phyloP scores from a whole-genome alignment of 2,888 invertebrate species.

The Steinernema hermaphroditum region DNA sequence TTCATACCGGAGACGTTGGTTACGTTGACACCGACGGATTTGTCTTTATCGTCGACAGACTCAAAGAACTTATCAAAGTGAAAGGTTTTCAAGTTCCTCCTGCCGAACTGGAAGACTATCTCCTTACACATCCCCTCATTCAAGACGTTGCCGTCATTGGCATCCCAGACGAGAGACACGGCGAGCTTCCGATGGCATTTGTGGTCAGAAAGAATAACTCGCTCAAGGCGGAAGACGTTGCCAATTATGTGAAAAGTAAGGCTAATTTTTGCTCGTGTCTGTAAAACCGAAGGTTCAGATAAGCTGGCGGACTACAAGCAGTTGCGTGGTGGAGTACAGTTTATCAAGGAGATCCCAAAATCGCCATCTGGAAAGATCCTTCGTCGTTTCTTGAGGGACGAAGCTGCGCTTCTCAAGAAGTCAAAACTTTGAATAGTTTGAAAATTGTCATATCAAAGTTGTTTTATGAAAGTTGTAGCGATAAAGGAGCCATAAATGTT shows the following conservation, averaged over 20 bases:
- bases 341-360: slow-evolving; percentile 76
- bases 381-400: slow-evolving; percentile 70
- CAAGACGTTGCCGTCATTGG: slow-evolving; percentile 81
- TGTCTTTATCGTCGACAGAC: slow-evolving; percentile 80
- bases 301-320: slow-evolving; percentile 80
- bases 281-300: slow-evolving; percentile 70
- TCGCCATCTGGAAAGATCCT: slow-evolving; percentile 79
- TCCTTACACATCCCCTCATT: slow-evolving; percentile 75
- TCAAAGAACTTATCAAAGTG: no score
- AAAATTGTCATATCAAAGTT: background rate
- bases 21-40: slow-evolving; percentile 78
- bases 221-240: slow-evolving; percentile 31
- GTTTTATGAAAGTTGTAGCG: background rate
- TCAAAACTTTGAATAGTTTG: background rate
- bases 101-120: slow-evolving; percentile 81
- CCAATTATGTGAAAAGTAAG: slow-evolving; percentile 37
- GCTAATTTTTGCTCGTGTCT: background rate
- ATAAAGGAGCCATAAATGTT: no score
- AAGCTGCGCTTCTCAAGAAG: background rate
- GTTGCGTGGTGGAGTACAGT: slow-evolving; percentile 75
- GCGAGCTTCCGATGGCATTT: slow-evolving; percentile 67
- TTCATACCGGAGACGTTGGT: no score
- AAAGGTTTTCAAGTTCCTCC: no score
- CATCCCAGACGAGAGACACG: slow-evolving; percentile 71
- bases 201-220: slow-evolving; percentile 31